These are phyloP conservation scores for Gari tellinella DNA, from an alignment of 2,888 invertebrate genomes.

Conservation along the genomic window DNA sequence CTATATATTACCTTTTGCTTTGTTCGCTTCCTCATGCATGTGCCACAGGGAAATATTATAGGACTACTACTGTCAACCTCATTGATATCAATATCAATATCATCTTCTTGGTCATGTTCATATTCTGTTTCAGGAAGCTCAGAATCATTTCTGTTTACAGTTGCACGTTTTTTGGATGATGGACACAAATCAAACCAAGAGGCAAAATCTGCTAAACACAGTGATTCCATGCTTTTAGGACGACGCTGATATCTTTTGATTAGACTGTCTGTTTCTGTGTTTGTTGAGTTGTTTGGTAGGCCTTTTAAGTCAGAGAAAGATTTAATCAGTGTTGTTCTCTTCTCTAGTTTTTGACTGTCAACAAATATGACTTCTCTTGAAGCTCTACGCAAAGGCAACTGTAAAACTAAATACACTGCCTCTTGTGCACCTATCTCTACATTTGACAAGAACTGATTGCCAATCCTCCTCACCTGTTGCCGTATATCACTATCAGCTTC, in stretches of 20 bases:
- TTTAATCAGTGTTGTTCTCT: constrained; percentile 50
- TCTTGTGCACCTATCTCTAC: constrained; percentile 57
- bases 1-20: too few relatives aligned
- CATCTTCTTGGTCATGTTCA: constrained; percentile 16
- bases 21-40: too few relatives aligned
- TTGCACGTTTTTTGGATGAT: not conserved
- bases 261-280: constrained; percentile 42
- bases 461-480: constrained; percentile 52
- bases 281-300: constrained; percentile 35
- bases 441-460: constrained; percentile 51
- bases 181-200: constrained; percentile 34
- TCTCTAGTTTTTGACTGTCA: constrained; percentile 29
- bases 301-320: constrained; percentile 28
- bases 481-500: constrained; percentile 28
- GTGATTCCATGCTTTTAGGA: constrained; percentile 30
- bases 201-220: constrained; percentile 50
- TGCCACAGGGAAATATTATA: too few relatives aligned
- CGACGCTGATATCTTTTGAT: constrained; percentile 51
- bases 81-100: constrained; percentile 3
- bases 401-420: constrained; percentile 52
- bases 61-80: not conserved
- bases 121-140: constrained; percentile 32
- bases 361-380: constrained; percentile 46
- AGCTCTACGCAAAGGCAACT: constrained; percentile 49
- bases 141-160: not conserved